Evolutionary conservation across 2,888 invertebrate species (phyloP), one percentile per base, ranked within the genome.

Genomic region (Dryobotodes eremita): DNA sequence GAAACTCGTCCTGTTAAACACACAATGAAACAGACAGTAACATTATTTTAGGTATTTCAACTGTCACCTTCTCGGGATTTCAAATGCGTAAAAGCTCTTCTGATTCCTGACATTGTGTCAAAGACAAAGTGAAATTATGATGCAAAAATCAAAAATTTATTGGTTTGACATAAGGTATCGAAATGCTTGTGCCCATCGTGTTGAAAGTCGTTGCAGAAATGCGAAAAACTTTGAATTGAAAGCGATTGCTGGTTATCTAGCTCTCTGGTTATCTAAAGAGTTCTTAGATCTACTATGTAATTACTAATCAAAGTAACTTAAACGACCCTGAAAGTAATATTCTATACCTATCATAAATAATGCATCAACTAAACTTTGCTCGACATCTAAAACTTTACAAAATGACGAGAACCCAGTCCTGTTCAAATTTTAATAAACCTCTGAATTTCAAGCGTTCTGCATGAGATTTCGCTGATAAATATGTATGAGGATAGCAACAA

Each of bases 381-480:
- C 11, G 17, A 79, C 26, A 36, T 10, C 23, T 26, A 71, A 79
- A 78, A 79, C 48, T 23, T 64, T 15, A 15, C n/a, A 65, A 57
- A 80, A 65, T 42, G 42, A 31, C 20, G 20, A 73, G 23, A 48
- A 57, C n/a, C 64, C 15, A 26, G 42, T 31, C 31, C 48, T 64
- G 72, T 57, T 65, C 48, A 57, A 69, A 81, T 75, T 79, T 79
- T 79, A 74, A 80, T 75, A 61, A 80, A 68, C 59, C 53, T 55
- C 75, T 55, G 81, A 81, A 55, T 81, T 68, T 68, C 26, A 55
- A 80, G n/a, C 61, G 15, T 68, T 80, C 26, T 61, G 55, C 55
- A 55, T 81, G 68, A 62, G 55, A 55, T 15, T 17, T 50, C 15
- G 2, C 48, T 42, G 53, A 68, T 81, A 57, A 68, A 81, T 80